phyloP scores from a whole-genome alignment of 2,797 vertebrate species.

The Columba guinea region DNA sequence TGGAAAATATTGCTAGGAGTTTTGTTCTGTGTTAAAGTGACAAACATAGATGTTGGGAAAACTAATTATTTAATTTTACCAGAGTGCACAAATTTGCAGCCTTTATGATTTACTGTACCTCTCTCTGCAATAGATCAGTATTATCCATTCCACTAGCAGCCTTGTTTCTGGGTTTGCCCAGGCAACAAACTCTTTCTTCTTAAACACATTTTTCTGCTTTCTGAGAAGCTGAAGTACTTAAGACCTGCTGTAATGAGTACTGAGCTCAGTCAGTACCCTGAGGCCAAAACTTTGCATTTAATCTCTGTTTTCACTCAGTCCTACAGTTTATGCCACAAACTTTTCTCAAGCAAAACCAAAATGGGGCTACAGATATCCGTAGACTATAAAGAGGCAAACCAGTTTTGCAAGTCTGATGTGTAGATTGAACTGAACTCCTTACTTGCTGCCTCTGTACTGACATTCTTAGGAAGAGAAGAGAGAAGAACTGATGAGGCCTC shows the following conservation, averaged over 20 bases:
- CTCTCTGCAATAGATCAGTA: background rate
- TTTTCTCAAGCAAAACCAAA: background rate
- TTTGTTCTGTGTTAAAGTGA: background rate
- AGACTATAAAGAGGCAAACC: background rate
- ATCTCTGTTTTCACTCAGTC: background rate
- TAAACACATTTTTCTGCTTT: background rate
- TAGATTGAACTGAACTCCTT: background rate
- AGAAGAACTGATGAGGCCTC: background rate
- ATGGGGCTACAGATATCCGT: background rate
- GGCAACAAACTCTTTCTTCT: background rate
- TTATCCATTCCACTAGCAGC: background rate
- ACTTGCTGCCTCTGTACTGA: background rate
- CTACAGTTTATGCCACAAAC: background rate
- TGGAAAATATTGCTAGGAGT: background rate
- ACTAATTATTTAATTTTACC: background rate
- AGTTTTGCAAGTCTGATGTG: background rate
- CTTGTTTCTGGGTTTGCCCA: background rate
- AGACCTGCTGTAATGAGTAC: background rate
- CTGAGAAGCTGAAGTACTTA: background rate
- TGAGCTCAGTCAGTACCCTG: background rate
- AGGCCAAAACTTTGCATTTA: background rate
- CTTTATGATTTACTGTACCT: background rate
- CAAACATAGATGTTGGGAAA: background rate
- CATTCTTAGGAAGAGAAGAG: background rate
- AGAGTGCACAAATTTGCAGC: background rate